Evolutionary conservation across 1,140 invertebrate genomes (phyloP).

Genomic region (Drosophila sulfurigaster): DNA sequence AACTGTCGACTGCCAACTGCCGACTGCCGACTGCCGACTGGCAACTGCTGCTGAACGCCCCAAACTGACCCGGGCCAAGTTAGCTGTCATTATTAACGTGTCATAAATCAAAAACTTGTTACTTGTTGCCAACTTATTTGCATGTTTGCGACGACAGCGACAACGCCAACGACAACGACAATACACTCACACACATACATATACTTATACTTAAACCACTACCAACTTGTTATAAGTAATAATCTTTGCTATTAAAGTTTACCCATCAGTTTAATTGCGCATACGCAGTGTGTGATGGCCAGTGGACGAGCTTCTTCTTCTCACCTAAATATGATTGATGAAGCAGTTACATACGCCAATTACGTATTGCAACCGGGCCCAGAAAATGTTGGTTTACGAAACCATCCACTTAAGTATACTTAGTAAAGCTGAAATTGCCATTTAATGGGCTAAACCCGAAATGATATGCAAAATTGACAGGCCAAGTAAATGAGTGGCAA

Average conservation of each 20-base stretch:
- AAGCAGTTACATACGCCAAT: constrained; percentile 15
- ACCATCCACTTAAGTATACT: constrained; percentile 10
- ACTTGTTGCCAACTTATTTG: constrained; percentile 62
- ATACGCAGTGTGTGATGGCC: constrained; percentile 26
- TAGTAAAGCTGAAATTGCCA: constrained; percentile 21
- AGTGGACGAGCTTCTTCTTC: constrained; percentile 10
- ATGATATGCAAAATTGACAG: constrained; percentile 72
- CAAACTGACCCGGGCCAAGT: constrained; percentile 54
- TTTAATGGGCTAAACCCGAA: constrained; percentile 29
- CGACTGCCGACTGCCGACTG: constrained; percentile 16
- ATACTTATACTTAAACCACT: constrained; percentile 1
- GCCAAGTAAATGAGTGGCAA: constrained; percentile 56
- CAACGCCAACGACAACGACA: constrained; percentile 23
- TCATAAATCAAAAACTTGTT: constrained; percentile 79
- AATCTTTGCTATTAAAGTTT: constrained; percentile 32
- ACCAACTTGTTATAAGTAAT: constrained; percentile 30
- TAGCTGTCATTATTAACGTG: constrained; percentile 71
- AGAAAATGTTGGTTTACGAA: background rate
- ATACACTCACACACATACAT: background rate
- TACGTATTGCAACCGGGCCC: constrained; percentile 14
- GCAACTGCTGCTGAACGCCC: constrained; percentile 28
- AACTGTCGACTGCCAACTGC: constrained; percentile 22
- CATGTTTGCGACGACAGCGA: constrained; percentile 57
- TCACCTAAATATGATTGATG: constrained; percentile 71
- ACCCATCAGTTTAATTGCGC: constrained; percentile 37